These are phyloP conservation scores for Anastrepha obliqua DNA, from an alignment of 1,140 invertebrate species.

Conservation along the genomic window DNA sequence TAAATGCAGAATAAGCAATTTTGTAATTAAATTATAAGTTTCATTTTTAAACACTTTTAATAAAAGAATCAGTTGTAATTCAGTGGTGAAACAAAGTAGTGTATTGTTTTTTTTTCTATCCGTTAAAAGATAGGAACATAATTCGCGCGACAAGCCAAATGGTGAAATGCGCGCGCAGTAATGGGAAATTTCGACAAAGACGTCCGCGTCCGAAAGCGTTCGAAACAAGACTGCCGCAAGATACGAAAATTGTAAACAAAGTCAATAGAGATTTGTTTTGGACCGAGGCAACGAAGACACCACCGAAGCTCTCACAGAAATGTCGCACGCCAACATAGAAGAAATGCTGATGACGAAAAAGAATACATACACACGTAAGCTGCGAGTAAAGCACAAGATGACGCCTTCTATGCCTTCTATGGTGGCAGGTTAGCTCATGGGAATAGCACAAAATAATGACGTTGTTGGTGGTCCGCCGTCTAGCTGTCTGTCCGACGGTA, in stretches of 20 bases:
- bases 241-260: slow-evolving; percentile 28
- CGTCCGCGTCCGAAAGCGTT: slow-evolving; percentile 18
- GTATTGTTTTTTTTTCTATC: too few species aligned
- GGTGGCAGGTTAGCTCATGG: background rate
- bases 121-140: too few species aligned
- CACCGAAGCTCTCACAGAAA: background rate
- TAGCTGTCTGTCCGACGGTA: background rate
- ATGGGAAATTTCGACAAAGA: background rate
- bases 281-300: background rate
- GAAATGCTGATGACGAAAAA: slow-evolving; percentile 1
- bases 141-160: background rate
- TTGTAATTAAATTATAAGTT: too few species aligned
- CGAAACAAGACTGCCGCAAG: background rate
- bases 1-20: too few species aligned
- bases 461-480: background rate
- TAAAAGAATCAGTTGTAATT: too few species aligned
- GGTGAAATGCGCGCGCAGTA: background rate
- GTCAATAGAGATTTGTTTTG: slow-evolving; percentile 5
- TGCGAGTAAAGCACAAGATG: background rate
- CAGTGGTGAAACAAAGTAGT: too few species aligned
- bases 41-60: too few species aligned
- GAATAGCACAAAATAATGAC: background rate
- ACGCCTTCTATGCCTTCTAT: background rate
- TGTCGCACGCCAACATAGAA: background rate
- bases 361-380: background rate